Evolutionary conservation across 1,140 invertebrate species (phyloP).

Genomic region (Stegodyphus mimosarum): DNA sequence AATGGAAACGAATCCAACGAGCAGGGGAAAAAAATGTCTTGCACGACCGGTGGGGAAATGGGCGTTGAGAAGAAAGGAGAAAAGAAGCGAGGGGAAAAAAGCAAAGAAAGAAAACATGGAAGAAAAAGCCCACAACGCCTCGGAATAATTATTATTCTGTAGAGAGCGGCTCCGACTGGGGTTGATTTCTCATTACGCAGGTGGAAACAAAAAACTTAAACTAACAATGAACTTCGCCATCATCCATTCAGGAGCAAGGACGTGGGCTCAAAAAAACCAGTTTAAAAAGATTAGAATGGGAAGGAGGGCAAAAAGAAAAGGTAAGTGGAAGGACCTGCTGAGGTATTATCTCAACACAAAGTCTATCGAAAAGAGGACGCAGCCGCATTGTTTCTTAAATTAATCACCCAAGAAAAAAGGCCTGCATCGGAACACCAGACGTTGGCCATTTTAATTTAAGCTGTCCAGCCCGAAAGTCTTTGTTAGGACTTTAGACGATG

Average conservation of each 20-base stretch:
- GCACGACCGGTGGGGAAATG: constrained; percentile 36
- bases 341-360: too few relatives aligned
- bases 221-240: constrained; percentile 46
- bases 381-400: constrained; percentile 32
- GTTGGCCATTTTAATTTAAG: too few relatives aligned
- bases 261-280: constrained; percentile 17
- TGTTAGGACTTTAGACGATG: too few relatives aligned
- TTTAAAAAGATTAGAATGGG: constrained; percentile 5
- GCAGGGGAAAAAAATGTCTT: constrained; percentile 45
- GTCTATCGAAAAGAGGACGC: neutral
- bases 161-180: neutral
- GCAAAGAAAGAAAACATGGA: neutral
- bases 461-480: too few relatives aligned
- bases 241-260: constrained; percentile 42
- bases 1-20: constrained; percentile 29
- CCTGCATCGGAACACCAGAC: too few relatives aligned
- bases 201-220: constrained; percentile 56
- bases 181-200: constrained; percentile 50
- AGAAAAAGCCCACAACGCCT: constrained; percentile 15
- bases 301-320: neutral
- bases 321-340: neutral
- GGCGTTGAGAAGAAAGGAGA: constrained; percentile 21
- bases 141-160: constrained; percentile 52
- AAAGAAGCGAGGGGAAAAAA: constrained; percentile 6
- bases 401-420: constrained; percentile 11